Evolutionary conservation across 2,888 invertebrate species (phyloP), one percentile per base, ranked within the genome.

Genomic region (Drosophila paranaensis): DNA sequence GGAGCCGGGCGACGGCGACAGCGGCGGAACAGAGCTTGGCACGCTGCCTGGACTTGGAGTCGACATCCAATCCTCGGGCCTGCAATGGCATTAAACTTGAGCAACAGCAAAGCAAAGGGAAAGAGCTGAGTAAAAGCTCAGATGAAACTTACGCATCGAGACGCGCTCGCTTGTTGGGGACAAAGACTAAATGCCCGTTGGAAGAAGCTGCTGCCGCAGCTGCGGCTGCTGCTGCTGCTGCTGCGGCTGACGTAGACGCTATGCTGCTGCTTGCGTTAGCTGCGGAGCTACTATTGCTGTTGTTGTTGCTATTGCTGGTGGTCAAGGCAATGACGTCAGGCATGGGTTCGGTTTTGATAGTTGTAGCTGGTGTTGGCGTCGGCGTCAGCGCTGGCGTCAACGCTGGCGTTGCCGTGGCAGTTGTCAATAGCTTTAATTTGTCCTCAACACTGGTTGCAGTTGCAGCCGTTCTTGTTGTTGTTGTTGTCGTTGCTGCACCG

Each of bases 1-100:
- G 13, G 95, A 95, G 46, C 94, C 94, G 61, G 95, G 95, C 14
- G 95, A 95, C 14, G 95, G 95, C n/a, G 95, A 95, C 93, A 96
- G 82, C 93, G 95, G 91, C 93, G 95, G 93, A 93, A 92, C 94
- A 93, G 93, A 93, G 93, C 95, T 91, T 87, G 94, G 91, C 91
- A 93, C 92, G 88, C 93, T 91, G 83, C 94, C 93, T 83, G 95
- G 95, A 91, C 95, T 94, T 70, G 94, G 94, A 27, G 95, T 94
- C 63, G 95, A 94, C 75, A 95, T 92, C 95, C 95, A 95, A 88
- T 95, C 95, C 86, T 95, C 93, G 39, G 91, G 82, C 40, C 93
- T 93, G 58, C 2, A 53, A 53, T 10, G 3, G 3, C 14, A 10
- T 2, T 6, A 39, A 53, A 10, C 5, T 2, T 37, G 25, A 39